These are phyloP conservation scores for Ptilonorhynchus violaceus DNA, from an alignment of 2,113 vertebrate genomes.

Conservation along the genomic window DNA sequence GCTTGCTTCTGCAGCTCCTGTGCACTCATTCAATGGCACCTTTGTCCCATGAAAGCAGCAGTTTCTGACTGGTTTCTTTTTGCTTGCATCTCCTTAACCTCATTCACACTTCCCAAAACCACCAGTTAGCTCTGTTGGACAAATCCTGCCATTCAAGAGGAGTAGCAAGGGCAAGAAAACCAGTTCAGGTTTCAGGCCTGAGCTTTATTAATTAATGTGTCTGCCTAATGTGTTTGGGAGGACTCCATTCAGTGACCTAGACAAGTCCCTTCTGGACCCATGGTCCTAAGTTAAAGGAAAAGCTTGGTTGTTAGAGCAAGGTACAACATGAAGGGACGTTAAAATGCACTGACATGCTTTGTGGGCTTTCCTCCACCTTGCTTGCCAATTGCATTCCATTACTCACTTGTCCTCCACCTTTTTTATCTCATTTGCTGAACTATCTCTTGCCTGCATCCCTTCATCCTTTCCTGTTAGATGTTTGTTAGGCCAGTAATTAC, in stretches of 20 bases:
- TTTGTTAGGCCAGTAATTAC: neutral
- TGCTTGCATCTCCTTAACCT: neutral
- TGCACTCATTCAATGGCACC: neutral
- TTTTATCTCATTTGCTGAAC: neutral
- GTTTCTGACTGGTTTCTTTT: neutral
- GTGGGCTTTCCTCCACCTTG: neutral
- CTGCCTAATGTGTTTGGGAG: neutral
- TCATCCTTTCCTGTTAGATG: neutral
- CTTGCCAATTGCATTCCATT: neutral
- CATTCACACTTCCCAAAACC: neutral
- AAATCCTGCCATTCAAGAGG: neutral
- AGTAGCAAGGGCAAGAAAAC: neutral
- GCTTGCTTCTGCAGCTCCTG: neutral
- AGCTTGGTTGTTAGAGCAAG: neutral
- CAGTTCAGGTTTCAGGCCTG: neutral
- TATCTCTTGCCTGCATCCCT: slow-evolving; percentile 1
- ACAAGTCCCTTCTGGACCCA: neutral
- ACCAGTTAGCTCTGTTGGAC: neutral
- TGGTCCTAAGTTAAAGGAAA: neutral
- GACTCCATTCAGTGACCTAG: neutral
- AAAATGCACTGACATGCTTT: neutral
- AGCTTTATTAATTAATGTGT: neutral
- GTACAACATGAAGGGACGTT: neutral
- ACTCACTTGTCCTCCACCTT: neutral
- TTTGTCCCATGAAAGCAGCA: neutral